Evolutionary conservation across 1,140 invertebrate species (phyloP).

Genomic region (Grapholita molesta): DNA sequence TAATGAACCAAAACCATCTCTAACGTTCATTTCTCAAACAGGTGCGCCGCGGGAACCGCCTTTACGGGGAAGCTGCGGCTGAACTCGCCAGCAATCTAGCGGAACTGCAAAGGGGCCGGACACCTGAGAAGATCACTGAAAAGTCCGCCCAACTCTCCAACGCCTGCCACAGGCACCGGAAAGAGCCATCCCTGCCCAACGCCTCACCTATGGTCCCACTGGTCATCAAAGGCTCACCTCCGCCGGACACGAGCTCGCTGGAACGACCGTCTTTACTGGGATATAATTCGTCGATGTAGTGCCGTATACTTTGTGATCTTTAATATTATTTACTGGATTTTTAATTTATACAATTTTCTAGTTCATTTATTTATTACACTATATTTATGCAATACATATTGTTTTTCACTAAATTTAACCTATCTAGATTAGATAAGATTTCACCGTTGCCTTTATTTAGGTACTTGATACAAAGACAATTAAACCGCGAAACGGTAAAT

Average conservation of each 20-base stretch:
- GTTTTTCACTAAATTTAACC: neutral
- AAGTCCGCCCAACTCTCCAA: neutral
- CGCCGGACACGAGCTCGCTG: neutral
- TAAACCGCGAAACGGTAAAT: no score
- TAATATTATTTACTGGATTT: neutral
- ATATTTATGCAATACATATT: neutral
- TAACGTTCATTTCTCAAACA: constrained; percentile 26
- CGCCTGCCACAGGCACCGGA: constrained; percentile 41
- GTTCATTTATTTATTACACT: neutral
- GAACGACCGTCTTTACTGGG: neutral
- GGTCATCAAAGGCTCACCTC: constrained; percentile 42
- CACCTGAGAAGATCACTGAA: neutral
- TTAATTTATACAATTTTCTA: neutral
- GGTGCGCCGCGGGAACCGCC: constrained; percentile 50
- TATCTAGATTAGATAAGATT: no score
- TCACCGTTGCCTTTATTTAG: no score
- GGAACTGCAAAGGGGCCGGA: constrained; percentile 47
- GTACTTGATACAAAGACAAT: no score
- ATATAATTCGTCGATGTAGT: neutral
- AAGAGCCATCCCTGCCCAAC: constrained; percentile 48
- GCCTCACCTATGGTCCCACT: constrained; percentile 37
- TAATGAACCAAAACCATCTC: neutral
- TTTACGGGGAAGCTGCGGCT: constrained; percentile 62
- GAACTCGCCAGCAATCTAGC: constrained; percentile 55
- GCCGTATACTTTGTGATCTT: neutral